phyloP scores from a whole-genome alignment of 2,113 vertebrate species.

The Typhlomys cinereus region DNA sequence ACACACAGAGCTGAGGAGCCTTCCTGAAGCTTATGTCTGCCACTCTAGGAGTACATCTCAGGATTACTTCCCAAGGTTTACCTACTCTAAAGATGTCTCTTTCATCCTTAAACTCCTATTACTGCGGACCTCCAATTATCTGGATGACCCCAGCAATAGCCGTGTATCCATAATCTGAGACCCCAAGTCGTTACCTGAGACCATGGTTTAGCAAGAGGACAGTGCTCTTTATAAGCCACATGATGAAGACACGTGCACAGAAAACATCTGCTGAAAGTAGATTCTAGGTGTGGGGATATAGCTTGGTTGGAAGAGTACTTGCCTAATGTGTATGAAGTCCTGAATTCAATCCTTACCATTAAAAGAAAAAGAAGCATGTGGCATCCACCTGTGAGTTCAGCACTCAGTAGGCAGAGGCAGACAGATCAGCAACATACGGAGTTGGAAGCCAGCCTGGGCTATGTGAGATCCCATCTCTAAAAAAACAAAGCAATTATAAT shows the following conservation, averaged over 20 bases:
- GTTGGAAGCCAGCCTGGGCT: neutral
- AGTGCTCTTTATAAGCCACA: neutral
- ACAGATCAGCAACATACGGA: neutral
- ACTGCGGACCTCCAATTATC: neutral
- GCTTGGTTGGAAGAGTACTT: neutral
- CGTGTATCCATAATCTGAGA: neutral
- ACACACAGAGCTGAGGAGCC: neutral
- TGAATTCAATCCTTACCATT: neutral
- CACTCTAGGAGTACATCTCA: neutral
- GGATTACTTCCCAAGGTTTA: neutral
- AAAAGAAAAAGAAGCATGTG: no score
- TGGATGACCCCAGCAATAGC: accelerated
- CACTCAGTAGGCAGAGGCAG: neutral
- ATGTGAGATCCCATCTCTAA: neutral
- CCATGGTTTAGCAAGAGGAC: neutral
- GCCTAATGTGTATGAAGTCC: neutral
- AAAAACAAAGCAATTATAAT: neutral
- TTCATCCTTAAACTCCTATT: neutral
- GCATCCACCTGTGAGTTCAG: neutral
- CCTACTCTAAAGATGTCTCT: neutral
- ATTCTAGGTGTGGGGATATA: neutral
- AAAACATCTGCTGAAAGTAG: neutral
- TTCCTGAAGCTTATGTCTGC: neutral
- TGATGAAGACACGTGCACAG: neutral
- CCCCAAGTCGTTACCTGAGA: neutral